Base-by-base conservation (phyloP, 1,140 invertebrate genomes). In the Campodea augens region DNA sequence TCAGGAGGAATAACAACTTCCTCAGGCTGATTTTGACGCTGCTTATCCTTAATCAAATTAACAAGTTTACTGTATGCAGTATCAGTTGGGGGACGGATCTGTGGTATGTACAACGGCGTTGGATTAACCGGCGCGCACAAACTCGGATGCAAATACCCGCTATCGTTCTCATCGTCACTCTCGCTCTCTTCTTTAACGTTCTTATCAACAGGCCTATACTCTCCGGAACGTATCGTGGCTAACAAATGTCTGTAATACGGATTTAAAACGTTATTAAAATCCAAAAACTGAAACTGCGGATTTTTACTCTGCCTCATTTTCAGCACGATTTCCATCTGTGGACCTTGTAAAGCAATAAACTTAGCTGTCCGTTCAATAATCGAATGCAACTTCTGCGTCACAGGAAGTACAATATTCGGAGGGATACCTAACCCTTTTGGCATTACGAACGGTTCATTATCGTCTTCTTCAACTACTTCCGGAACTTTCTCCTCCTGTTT, bases 281-380 rank as follows among this genome's bases (percentile, higher is more conserved):
- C 81, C 18, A 98, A 68, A 64, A 98, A 98, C 41, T 80, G 69
- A 67, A 98, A 98, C 62, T 92, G 86, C 2, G 77, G 69, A 67
- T 98, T 98, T 52, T 81, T 77, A 0, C 83, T 72, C 62, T 98
- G 95, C 63, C 97, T 98, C 5, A 90, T 85, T 67, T 96, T 97
- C 44, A 98, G 78, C 0, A 98, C 70, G 43, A 98, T 95, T 67
- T 98, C 93, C 91, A 98, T 96, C 67, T 98, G 95, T 24, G 77
- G 70, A 1, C 92, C 93, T 61, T 98, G 91, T 37, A 74, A 69
- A 47, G 82, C 80, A 49, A 98, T 88, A 66, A 98, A 98, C 41
- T 77, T 66, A 0, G 93, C 91, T 1, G 95, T 98, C 65, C 92
- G 96, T 58, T 93, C 88, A 56, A 98, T 96, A 43, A 96, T 87